Base-by-base conservation (phyloP, 2,113 vertebrate species). In the Chelonoidis abingdonii region DNA sequence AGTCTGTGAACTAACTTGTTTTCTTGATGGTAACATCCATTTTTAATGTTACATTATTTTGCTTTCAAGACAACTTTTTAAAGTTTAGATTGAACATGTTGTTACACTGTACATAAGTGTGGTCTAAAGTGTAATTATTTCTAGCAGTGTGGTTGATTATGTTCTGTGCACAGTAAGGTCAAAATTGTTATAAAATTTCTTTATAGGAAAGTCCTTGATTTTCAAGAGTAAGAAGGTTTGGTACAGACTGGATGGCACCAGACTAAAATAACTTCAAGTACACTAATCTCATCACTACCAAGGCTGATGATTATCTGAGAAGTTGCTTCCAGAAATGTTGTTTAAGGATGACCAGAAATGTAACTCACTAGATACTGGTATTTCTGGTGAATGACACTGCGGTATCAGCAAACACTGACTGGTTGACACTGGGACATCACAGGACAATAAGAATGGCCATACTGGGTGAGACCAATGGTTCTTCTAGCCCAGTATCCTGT, bases 41-140 rank as follows among this genome's bases (percentile, higher is more conserved):
- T 95, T 88, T 69, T 96, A 78, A 49, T 56, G 10, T 96, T 93
- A 96, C 92, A 85, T 81, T 96, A 50, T 91, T 92, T 95, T 78
- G 35, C 86, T 95, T 54, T 24, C 11, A 80, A 75, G 86, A 14
- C 27, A 49, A 59, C 4, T 94, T 95, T 69, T 96, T 93, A 80
- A 80, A 96, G 79, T 83, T 96, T 29, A 92, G 86, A 47, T 79
- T 95, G 57, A 49, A 62, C 59, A 10, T 79, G 52, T 83, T 53
- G 78, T 93, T 88, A 92, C 59, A 22, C 82, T 62, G 6, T 57
- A 92, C 85, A 94, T 75, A 90, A 93, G 72, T 84, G 31, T 90
- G 91, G 72, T 49, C 35, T 62, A 91, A 94, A 95, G 84, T 87
- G 50, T 59, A 94, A 72, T 80, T 88, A n/a, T 89, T 92, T 89